Evolutionary conservation across 1,140 invertebrate species (phyloP), one percentile per base, ranked within the genome.

Genomic region (Neodiprion lecontei): DNA sequence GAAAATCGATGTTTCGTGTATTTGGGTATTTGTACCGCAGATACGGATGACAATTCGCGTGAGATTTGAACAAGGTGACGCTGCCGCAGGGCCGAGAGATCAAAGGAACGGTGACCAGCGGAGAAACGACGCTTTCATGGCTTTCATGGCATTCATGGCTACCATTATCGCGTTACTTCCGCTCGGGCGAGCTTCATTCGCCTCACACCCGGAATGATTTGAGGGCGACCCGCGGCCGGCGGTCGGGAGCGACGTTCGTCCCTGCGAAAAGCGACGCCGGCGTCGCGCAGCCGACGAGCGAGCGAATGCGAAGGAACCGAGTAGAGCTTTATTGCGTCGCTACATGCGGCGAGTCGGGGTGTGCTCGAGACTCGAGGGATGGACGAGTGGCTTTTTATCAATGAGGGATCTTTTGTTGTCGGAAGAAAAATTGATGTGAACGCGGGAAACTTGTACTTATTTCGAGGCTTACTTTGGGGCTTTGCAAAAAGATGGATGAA

Each of bases 211-310:
- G 11, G 11, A 9, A 61, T 61, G 53, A 61, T 61, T 61, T 61
- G 53, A 61, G 53, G 53, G 53, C 53, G 53, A 61, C 53, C 53
- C n/a, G 53, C 53, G 53, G 53, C 53, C 53, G 53, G 53, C n/a
- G 28, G 28, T 40, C 28, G 28, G 28, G 28, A 3, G 28, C 28
- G 28, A 5, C 28, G 5, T 40, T 5, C 28, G 28, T 40, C 5
- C 28, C 28, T 40, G 28, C 28, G 28, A 40, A 40, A 5, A 40
- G 7, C 53, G 53, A 61, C 53, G 53, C 28, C 53, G 53, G 53
- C 53, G 53, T 61, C 53, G 53, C 3, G 53, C 28, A 40, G 28
- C 4, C 28, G 28, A 40, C 28, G 28, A 40, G 28, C 5, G 28
- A 40, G 28, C 28, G 28, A 40, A 9, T 17, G n/a, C 53, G 53